These are phyloP conservation scores for Andrena fulva DNA, from an alignment of 2,888 invertebrate genomes.

Conservation along the genomic window DNA sequence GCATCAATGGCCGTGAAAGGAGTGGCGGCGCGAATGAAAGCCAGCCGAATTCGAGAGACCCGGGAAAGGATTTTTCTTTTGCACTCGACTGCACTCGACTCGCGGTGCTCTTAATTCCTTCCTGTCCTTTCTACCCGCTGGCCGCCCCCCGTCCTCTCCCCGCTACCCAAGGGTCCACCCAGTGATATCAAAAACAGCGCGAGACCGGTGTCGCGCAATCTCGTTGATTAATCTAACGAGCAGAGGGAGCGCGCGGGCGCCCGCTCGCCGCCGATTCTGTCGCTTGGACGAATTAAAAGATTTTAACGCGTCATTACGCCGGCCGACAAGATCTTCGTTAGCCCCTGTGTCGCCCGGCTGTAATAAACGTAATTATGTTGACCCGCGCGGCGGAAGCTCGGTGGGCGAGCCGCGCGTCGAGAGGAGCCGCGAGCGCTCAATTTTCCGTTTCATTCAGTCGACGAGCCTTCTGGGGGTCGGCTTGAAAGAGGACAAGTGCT, in stretches of 20 bases:
- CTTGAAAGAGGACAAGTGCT: not conserved
- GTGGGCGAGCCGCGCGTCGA: not conserved
- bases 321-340: conserved; percentile 43
- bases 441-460: conserved; percentile 28
- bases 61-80: conserved; percentile 59
- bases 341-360: not conserved
- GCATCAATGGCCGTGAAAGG: conserved; percentile 66
- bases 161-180: not conserved
- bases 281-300: conserved; percentile 53
- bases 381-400: conserved; percentile 6
- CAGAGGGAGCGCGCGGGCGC: conserved; percentile 34
- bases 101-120: conserved; percentile 70
- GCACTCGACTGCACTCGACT: conserved; percentile 28
- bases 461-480: conserved; percentile 21
- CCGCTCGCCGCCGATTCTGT: conserved; percentile 29
- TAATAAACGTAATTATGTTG: conserved; percentile 51
- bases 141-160: not conserved
- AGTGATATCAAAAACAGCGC: conserved; percentile 42
- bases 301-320: conserved; percentile 52
- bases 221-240: conserved; percentile 66
- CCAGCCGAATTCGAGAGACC: conserved; percentile 59
- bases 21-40: conserved; percentile 63
- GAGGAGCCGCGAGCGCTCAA: conserved; percentile 26
- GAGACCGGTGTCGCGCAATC: conserved; percentile 8
- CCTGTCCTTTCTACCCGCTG: conserved; percentile 44